Percentiles rank a stretch among this genome's conserved stretches.
Evolutionary conservation across 2,797 vertebrate genomes (phyloP).

Genomic region (Ispidina lecontei): DNA sequence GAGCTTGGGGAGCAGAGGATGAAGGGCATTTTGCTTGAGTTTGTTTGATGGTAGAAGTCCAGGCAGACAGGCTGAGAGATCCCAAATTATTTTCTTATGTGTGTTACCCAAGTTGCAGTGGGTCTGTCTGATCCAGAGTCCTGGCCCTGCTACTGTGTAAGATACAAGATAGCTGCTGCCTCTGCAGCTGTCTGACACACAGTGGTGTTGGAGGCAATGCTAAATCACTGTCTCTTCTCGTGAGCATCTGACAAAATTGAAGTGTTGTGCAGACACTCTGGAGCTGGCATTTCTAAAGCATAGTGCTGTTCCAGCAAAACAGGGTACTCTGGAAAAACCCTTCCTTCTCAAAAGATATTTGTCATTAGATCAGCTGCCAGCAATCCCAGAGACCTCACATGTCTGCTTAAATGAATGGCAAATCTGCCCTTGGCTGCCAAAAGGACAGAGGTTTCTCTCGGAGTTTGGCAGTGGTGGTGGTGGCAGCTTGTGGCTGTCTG

Average conservation of each 20-base stretch:
- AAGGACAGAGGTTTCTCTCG: conserved; percentile 9
- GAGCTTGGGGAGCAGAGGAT: background rate
- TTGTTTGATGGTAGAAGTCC: background rate
- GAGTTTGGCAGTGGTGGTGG: background rate
- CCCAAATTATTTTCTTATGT: background rate
- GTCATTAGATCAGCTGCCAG: background rate
- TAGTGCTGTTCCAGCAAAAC: background rate
- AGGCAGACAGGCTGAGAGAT: background rate
- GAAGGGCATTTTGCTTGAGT: background rate
- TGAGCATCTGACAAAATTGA: background rate
- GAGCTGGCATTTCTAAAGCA: background rate
- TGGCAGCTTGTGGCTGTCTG: background rate
- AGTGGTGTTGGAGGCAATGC: background rate
- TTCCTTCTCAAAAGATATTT: conserved; percentile 4
- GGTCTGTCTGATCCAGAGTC: background rate
- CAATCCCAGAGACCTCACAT: background rate
- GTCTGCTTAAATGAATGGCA: background rate
- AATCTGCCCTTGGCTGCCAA: background rate
- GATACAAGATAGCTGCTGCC: background rate
- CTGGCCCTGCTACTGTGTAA: background rate
- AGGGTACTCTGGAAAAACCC: background rate
- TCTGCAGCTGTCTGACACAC: background rate
- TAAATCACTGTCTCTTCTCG: background rate
- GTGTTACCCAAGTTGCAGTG: background rate
- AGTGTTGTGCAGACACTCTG: background rate